Evolutionary conservation across 2,888 invertebrate species (phyloP).

Genomic region (Melinopterus prodromus): DNA sequence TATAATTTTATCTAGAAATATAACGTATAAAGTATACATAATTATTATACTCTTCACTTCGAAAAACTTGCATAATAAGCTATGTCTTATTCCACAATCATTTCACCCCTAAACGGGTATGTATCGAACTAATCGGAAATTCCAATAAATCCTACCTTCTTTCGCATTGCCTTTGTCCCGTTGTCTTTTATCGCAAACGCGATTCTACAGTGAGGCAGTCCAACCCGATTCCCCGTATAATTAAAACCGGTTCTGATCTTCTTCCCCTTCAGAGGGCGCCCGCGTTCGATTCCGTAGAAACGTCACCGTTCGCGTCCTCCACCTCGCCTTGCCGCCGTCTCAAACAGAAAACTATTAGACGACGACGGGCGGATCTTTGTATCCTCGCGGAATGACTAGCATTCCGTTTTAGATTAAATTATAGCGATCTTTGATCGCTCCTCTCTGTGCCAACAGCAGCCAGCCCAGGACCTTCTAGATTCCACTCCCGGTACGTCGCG

Average conservation of each 20-base stretch:
- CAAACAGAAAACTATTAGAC: constrained; percentile 36
- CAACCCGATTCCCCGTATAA: constrained; percentile 24
- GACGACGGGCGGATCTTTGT: constrained; percentile 33
- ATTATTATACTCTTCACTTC: too few species aligned
- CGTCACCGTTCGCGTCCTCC: constrained; percentile 10
- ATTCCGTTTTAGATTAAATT: constrained; percentile 44
- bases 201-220: constrained; percentile 9
- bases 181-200: constrained; percentile 21
- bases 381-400: constrained; percentile 35
- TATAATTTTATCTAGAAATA: too few species aligned
- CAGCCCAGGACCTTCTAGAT: not conserved
- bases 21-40: too few species aligned
- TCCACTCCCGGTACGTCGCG: constrained; percentile 28
- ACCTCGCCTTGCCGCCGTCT: constrained; percentile 6
- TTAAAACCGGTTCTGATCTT: constrained; percentile 16
- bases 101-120: not conserved
- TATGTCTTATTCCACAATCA: too few species aligned
- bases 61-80: too few species aligned
- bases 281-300: constrained; percentile 4
- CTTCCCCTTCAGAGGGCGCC: not conserved
- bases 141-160: not conserved
- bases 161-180: constrained; percentile 12
- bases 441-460: not conserved
- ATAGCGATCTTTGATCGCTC: constrained; percentile 60
- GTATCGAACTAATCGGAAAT: not conserved